Evolutionary conservation across 1,140 invertebrate species (phyloP).

Genomic region (Drosophila ercepeae): DNA sequence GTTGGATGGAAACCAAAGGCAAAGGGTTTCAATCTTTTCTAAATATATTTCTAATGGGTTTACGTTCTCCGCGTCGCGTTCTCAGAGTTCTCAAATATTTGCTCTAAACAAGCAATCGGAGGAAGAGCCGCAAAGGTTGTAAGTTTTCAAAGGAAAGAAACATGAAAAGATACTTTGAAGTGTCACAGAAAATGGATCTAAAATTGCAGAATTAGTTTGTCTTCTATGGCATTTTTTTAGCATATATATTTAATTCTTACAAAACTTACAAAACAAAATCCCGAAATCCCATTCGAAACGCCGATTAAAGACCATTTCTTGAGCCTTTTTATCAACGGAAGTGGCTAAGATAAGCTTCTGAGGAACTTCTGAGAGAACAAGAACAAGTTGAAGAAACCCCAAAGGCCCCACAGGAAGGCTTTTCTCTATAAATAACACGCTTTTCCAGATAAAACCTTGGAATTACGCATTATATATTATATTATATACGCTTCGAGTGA

Average conservation of each 20-base stretch:
- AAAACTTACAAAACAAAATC: background rate
- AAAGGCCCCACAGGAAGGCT: conserved; percentile 3
- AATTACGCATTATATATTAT: conserved; percentile 37
- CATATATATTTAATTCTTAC: no score
- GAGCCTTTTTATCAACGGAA: conserved; percentile 44
- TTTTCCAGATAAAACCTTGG: conserved; percentile 26
- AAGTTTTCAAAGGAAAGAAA: conserved; percentile 29
- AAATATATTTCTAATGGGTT: conserved; percentile 72
- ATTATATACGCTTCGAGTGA: background rate
- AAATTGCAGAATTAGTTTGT: conserved; percentile 20
- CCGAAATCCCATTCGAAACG: conserved; percentile 16
- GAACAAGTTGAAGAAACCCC: conserved; percentile 27
- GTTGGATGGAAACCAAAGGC: background rate
- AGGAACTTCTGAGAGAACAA: conserved; percentile 8
- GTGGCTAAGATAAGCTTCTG: conserved; percentile 25
- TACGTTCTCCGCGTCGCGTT: conserved; percentile 16
- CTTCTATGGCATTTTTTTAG: no score
- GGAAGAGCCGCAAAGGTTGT: conserved; percentile 23
- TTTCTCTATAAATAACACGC: conserved; percentile 32
- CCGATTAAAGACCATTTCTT: conserved; percentile 13
- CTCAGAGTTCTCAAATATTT: conserved; percentile 61
- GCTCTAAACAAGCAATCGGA: conserved; percentile 26
- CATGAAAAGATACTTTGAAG: conserved; percentile 47
- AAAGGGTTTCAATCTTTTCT: conserved; percentile 64
- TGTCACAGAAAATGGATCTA: conserved; percentile 26